phyloP scores from a whole-genome alignment of 2,797 vertebrate species.

The Odontamblyopus lacepedii region DNA sequence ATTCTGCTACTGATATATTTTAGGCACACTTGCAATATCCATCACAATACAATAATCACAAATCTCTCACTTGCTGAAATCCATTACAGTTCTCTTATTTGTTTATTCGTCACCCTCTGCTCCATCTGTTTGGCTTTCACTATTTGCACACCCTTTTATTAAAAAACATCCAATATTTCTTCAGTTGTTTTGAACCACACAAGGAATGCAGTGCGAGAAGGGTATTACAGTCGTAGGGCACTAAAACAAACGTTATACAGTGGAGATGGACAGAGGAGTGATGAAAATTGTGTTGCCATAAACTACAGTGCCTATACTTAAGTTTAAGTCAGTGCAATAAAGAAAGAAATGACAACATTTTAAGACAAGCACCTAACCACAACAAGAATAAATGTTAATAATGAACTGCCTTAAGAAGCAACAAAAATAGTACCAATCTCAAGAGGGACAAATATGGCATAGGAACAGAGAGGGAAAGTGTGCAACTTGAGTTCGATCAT shows the following conservation, averaged over 20 bases:
- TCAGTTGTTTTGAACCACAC: not conserved
- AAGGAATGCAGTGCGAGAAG: not conserved
- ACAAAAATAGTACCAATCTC: not conserved
- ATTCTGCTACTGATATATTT: not conserved
- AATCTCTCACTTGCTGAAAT: not conserved
- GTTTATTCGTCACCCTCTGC: constrained; percentile 16
- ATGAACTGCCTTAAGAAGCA: constrained; percentile 17
- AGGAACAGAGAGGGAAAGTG: not conserved
- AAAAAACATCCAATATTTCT: constrained; percentile 1
- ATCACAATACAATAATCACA: not conserved
- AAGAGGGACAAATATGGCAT: not conserved
- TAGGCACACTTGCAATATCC: not conserved
- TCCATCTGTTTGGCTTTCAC: constrained; percentile 10
- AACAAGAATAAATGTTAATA: too few species aligned
- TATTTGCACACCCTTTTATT: constrained; percentile 1
- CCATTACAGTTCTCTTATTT: constrained; percentile 6
- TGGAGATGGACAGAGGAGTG: not conserved
- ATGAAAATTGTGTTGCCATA: too few species aligned
- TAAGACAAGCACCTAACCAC: too few species aligned
- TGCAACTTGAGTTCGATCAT: constrained; percentile 34
- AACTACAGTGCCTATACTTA: not conserved
- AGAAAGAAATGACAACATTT: not conserved
- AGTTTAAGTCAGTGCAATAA: too few species aligned
- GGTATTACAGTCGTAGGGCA: not conserved
- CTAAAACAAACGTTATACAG: not conserved